Base-by-base conservation (phyloP, 1,140 invertebrate species). In the Drosophila micromelanica region DNA sequence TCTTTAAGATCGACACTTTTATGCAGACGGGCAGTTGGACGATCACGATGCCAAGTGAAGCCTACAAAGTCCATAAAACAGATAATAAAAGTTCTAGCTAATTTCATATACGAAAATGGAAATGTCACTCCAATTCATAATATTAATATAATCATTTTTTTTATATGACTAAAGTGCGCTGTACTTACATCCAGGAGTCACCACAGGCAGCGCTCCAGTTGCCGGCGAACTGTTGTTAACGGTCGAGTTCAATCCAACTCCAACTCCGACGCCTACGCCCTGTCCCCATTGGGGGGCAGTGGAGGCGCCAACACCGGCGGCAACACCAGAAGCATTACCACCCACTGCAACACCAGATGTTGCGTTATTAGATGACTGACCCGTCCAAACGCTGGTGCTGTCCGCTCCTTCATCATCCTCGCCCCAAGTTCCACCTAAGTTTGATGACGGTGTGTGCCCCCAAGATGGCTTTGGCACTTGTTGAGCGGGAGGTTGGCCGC, bases 371-470 rank as follows among this genome's bases (percentile, higher is more conserved):
- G 64, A 71, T 23, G 93, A 78, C 91, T 93, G 70, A 23, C 95
- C 95, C 6, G 95, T 96, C 96, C 96, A 96, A 69, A 97, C 96
- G 78, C 95, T 96, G 3, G 95, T 95, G 5, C 95, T 94, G 80
- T 96, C 93, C 40, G 94, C 93, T 12, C 81, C 89, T 87, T 98
- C 97, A 78, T 98, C 97, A 80, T 98, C 97, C 92, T 98, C 97
- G 40, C 97, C 97, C 97, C 97, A 98, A 1, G 97, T 98, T 7
- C 97, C 97, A 37, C 97, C 97, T 73, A 98, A 96, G 89, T 98
- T 98, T 0, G 96, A 96, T 1, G 96, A 95, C 0, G 97, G 97
- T 2, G 97, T 98, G 80, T 98, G 97, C 40, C 97, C 97, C 97
- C 97, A 98, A 2, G 97, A 97, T 1, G 96, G 96, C 92, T 97